Conservation (phyloP, 2,797 vertebrate genomes). For the Petrocephalus sullivani region DNA sequence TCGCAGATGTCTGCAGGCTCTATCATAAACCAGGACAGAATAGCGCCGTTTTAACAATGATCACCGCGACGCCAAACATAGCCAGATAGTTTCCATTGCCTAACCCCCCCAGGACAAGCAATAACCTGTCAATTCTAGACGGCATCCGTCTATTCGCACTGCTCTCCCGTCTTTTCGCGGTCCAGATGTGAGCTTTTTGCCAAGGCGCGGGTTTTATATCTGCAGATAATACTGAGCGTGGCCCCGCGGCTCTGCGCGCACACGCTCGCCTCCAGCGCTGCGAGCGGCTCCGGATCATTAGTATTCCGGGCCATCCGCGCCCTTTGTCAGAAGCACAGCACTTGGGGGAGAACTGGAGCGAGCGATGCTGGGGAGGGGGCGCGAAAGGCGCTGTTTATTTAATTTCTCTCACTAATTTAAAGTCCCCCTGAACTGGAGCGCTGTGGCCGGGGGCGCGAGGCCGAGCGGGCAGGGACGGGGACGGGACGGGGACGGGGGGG, state of each 20-base stretch:
- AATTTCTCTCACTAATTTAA: conserved; percentile 51
- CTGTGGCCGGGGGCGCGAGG: neutral
- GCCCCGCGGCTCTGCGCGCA: conserved; percentile 24
- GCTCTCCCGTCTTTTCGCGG: neutral
- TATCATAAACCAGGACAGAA: neutral
- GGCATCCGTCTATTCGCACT: neutral
- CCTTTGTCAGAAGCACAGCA: conserved; percentile 56
- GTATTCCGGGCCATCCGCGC: conserved; percentile 65
- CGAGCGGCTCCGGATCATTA: conserved; percentile 53
- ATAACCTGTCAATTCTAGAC: neutral
- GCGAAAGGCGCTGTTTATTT: conserved; percentile 53
- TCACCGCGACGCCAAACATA: neutral
- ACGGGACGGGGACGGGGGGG: neutral
- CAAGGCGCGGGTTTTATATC: neutral
- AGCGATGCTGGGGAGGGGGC: conserved; percentile 31
- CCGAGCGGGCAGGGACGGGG: neutral
- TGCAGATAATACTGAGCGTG: conserved; percentile 13
- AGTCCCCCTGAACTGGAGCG: conserved; percentile 24
- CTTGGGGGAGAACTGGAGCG: conserved; percentile 14
- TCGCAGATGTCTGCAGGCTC: neutral
- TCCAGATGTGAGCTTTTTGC: neutral
- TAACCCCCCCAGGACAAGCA: neutral
- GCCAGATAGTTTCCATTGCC: neutral
- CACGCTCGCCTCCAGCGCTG: conserved; percentile 26
- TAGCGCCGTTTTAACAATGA: neutral